Percentiles rank a stretch among this genome's conserved stretches.
Conservation (phyloP, 2,888 invertebrate genomes). For the Luperina testacea region DNA sequence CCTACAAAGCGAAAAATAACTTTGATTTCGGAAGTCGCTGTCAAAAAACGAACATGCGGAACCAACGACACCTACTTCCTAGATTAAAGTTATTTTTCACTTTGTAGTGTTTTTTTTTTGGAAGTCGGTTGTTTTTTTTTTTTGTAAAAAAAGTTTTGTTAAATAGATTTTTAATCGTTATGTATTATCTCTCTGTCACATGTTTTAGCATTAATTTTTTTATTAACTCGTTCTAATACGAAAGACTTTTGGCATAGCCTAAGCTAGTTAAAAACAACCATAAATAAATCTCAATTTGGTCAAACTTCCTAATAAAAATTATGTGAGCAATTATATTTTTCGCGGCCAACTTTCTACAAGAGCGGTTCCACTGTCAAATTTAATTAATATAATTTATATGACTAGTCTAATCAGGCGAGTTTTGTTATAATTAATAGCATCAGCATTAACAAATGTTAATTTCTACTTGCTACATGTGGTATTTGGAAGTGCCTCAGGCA, state of each 20-base stretch:
- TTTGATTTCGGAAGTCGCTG: too few relatives aligned
- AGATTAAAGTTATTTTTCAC: too few relatives aligned
- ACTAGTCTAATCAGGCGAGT: slow-evolving; percentile 68
- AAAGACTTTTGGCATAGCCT: slow-evolving; percentile 17
- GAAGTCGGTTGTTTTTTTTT: too few relatives aligned
- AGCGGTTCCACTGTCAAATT: slow-evolving; percentile 64
- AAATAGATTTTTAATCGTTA: too few relatives aligned
- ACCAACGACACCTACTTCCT: too few relatives aligned
- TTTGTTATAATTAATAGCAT: slow-evolving; percentile 67
- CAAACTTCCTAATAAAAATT: slow-evolving; percentile 37
- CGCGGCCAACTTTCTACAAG: slow-evolving; percentile 75
- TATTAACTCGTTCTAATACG: too few relatives aligned
- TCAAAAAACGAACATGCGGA: too few relatives aligned
- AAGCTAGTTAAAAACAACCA: slow-evolving; percentile 42
- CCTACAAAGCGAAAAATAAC: too few relatives aligned
- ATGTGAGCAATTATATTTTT: slow-evolving; percentile 65
- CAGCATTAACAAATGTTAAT: slow-evolving; percentile 43
- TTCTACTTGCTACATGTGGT: neutral
- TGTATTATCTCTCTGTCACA: too few relatives aligned
- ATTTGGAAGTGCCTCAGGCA: slow-evolving; percentile 12
- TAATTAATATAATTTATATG: slow-evolving; percentile 75
- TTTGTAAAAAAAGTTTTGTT: too few relatives aligned
- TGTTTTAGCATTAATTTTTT: too few relatives aligned
- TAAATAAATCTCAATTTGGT: slow-evolving; percentile 61
- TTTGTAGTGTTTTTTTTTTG: too few relatives aligned